phyloP scores from a whole-genome alignment of 2,888 invertebrate genomes.

The Myathropa florea region DNA sequence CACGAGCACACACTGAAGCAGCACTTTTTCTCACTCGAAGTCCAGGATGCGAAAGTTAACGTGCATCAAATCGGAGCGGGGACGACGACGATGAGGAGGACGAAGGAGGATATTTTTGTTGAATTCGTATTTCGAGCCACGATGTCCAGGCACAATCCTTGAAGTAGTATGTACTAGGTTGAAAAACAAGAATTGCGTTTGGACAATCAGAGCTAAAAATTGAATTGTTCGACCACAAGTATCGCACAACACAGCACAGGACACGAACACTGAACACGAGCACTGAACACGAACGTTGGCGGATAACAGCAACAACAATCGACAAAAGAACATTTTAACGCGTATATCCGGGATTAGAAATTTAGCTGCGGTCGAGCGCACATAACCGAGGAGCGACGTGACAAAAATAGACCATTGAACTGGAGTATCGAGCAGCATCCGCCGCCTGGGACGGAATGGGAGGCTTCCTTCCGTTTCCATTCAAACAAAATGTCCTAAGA shows the following conservation, averaged over 20 bases:
- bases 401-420: constrained; percentile 66
- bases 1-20: constrained; percentile 1
- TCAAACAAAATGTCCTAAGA: not conserved
- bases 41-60: not conserved
- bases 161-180: constrained; percentile 77
- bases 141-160: constrained; percentile 81
- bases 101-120: constrained; percentile 54
- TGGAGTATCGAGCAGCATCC: constrained; percentile 50
- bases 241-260: constrained; percentile 17
- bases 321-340: constrained; percentile 39
- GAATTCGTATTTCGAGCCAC: constrained; percentile 81
- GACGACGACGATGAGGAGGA: not conserved
- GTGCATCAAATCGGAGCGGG: not conserved
- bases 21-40: not conserved
- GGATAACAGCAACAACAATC: not conserved
- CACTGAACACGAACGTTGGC: constrained; percentile 16
- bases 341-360: constrained; percentile 32
- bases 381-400: constrained; percentile 50
- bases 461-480: not conserved
- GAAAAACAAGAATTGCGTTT: constrained; percentile 81
- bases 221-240: constrained; percentile 73
- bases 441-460: not conserved
- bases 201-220: constrained; percentile 82
- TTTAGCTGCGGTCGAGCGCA: constrained; percentile 52
- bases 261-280: not conserved